Conservation (phyloP, 2,888 invertebrate genomes). For the Vanessa cardui region DNA sequence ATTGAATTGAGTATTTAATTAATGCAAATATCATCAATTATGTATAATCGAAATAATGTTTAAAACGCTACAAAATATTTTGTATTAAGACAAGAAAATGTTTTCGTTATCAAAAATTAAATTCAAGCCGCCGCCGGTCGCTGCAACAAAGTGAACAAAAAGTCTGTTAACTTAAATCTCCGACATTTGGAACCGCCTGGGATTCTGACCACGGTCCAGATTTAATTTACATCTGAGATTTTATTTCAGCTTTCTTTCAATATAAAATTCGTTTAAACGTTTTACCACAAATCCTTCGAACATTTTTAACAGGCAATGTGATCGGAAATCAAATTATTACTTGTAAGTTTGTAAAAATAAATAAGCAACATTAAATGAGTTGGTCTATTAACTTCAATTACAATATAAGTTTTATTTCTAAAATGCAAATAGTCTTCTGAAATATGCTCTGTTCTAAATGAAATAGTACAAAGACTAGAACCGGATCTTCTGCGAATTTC, state of each 20-base stretch:
- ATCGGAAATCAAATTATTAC: neutral
- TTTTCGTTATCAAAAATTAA: slow-evolving; percentile 10
- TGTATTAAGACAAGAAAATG: neutral
- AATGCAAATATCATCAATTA: too few species aligned
- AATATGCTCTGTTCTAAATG: slow-evolving; percentile 3
- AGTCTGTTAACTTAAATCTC: slow-evolving; percentile 41
- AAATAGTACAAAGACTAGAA: slow-evolving; percentile 7
- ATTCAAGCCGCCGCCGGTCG: slow-evolving; percentile 31
- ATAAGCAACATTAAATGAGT: too few species aligned
- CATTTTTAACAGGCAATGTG: neutral
- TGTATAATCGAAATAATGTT: too few species aligned
- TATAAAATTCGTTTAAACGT: slow-evolving; percentile 39
- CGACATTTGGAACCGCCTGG: slow-evolving; percentile 39
- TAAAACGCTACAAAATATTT: neutral
- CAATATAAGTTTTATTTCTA: too few species aligned
- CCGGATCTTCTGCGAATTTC: slow-evolving; percentile 24
- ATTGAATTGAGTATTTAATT: too few species aligned
- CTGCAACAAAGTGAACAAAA: slow-evolving; percentile 43
- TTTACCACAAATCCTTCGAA: slow-evolving; percentile 28
- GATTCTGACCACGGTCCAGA: slow-evolving; percentile 53
- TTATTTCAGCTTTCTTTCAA: slow-evolving; percentile 36
- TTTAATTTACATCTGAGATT: slow-evolving; percentile 53
- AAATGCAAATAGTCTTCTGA: neutral
- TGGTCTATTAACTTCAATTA: too few species aligned
- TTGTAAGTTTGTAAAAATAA: too few species aligned